Evolutionary conservation across 2,113 vertebrate species (phyloP), one percentile per base, ranked within the genome.

Genomic region (Pogonocichla stellata): DNA sequence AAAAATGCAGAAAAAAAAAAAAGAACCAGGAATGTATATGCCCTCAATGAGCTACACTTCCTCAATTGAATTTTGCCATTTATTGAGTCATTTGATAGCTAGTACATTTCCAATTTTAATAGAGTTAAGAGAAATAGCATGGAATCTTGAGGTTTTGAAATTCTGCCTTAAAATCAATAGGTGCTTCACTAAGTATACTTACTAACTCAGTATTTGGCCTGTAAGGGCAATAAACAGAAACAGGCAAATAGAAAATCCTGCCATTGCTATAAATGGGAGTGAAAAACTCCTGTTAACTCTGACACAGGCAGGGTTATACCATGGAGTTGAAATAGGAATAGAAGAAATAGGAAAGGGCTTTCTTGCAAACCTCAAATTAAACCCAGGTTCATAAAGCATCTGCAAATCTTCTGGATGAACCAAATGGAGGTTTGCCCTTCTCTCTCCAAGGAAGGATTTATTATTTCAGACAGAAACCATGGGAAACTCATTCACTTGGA

Each of bases 401-500:
- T 83, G 85, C 40, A 94, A 73, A 48, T 93, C 66, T 95, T 92
- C 57, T 70, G 58, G 79, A 86, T 38, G 75, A 93, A 93, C 36
- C 82, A 95, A 95, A 74, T 64, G 53, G 64, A 93, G 34, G 54
- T 56, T 83, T 78, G 13, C 60, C 50, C 66, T 80, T 85, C 40
- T 82, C 53, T 80, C 77, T 86, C 87, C 0, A 1, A 92, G 54
- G 71, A 83, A 92, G 81, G 56, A 88, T 93, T 94, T 95, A 83
- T 80, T 66, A 62, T 83, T 94, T 94, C 87, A 90, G 90, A 94
- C 74, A 90, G 74, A 95, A 93, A 93, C 54, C 87, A 86, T 92
- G 94, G 72, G 92, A 97, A 95, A 96, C 64, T 94, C 64, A 13
- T 33, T 90, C 64, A 47, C 90, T 96, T 95, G 94, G 92, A 80